Percentiles rank a stretch among this genome's conserved stretches.
phyloP scores from a whole-genome alignment of 2,113 vertebrate species.

The Prochilodus magdalenae region DNA sequence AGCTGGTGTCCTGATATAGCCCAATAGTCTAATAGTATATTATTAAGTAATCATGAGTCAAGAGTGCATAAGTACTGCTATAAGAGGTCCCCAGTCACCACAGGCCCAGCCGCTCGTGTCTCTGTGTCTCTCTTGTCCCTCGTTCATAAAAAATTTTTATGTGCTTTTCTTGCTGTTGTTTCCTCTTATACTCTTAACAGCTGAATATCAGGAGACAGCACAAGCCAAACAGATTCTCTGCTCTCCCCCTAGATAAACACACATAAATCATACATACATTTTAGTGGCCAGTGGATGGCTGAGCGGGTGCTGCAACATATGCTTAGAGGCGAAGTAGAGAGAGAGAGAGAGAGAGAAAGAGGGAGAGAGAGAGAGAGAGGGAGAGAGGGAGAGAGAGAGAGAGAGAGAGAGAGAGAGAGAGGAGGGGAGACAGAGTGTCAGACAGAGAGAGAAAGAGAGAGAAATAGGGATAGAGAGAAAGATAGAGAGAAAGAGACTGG shows the following conservation, averaged over 20 bases:
- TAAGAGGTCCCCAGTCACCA: not conserved
- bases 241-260: constrained; percentile 18
- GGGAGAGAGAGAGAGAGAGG: no score
- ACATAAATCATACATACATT: constrained; percentile 11
- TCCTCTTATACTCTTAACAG: not conserved
- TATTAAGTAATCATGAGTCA: no score
- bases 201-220: constrained; percentile 21
- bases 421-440: not conserved
- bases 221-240: not conserved
- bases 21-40: no score
- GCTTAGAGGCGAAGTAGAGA: not conserved
- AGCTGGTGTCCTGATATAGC: no score
- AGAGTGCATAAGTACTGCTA: no score
- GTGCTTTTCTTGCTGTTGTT: not conserved
- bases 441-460: not conserved
- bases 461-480: not conserved
- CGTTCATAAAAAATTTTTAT: not conserved
- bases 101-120: not conserved
- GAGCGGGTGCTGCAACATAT: no score
- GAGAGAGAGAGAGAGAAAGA: not conserved
- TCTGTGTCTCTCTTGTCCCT: not conserved
- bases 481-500: constrained; percentile 3
- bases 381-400: not conserved
- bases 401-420: not conserved
- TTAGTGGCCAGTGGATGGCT: no score